These are phyloP conservation scores for Erebia ligea DNA, from an alignment of 2,888 invertebrate species.

Conservation along the genomic window DNA sequence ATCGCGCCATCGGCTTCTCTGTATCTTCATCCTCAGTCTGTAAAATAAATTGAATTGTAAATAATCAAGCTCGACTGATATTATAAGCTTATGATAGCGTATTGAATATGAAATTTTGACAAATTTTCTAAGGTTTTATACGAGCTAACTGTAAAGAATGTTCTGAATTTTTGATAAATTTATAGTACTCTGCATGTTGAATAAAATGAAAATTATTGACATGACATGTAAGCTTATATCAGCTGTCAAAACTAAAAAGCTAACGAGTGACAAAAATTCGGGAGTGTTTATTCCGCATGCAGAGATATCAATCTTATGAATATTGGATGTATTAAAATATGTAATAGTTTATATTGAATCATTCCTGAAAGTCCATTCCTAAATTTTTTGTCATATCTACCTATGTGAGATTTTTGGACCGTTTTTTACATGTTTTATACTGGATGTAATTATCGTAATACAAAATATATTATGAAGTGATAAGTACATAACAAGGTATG, in stretches of 20 bases:
- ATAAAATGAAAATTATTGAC: not conserved
- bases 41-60: conserved; percentile 27
- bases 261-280: not conserved
- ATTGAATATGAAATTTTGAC: conserved; percentile 1
- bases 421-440: conserved; percentile 47
- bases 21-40: not conserved
- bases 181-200: not conserved
- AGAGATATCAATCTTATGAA: not conserved
- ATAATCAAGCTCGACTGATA: conserved; percentile 27
- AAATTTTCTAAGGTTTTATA: conserved; percentile 5
- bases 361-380: conserved; percentile 59
- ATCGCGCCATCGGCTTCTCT: not conserved
- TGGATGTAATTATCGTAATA: not conserved
- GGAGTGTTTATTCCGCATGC: not conserved
- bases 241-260: not conserved
- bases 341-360: conserved; percentile 36
- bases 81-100: conserved; percentile 18
- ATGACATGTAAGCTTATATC: not conserved
- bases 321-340: conserved; percentile 9
- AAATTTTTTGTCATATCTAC: conserved; percentile 44
- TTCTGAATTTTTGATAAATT: not conserved
- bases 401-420: conserved; percentile 44
- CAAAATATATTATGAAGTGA: conserved; percentile 4
- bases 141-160: not conserved
- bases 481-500: not conserved